phyloP scores from a whole-genome alignment of 2,113 vertebrate species.

The Blennius ocellaris region DNA sequence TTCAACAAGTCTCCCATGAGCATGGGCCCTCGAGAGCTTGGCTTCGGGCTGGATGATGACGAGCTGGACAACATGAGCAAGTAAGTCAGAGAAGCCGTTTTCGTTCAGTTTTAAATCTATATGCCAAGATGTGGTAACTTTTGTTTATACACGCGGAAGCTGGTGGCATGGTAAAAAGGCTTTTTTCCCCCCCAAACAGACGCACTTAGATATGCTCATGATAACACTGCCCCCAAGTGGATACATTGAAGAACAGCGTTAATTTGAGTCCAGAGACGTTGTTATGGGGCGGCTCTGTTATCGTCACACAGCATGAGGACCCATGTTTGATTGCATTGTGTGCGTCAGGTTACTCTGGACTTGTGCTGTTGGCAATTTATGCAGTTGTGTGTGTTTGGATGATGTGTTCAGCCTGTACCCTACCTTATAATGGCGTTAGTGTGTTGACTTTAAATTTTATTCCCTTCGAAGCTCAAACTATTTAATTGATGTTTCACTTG shows the following conservation, averaged over 20 bases:
- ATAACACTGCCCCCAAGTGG: conserved; percentile 82
- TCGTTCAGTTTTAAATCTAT: conserved; percentile 9
- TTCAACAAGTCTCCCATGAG: conserved; percentile 72
- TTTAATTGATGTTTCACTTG: no score
- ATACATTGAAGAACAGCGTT: conserved; percentile 1
- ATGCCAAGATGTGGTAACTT: conserved; percentile 11
- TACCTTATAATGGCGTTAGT: no score
- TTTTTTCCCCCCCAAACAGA: conserved; percentile 6
- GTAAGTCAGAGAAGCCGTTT: conserved; percentile 59
- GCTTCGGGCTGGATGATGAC: conserved; percentile 77
- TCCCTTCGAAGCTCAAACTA: no score
- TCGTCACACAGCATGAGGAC: no score
- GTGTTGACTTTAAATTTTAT: no score
- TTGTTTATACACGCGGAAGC: conserved; percentile 7
- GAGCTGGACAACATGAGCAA: conserved; percentile 84
- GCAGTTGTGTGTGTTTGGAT: no score
- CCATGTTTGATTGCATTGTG: no score
- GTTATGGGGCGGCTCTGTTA: no score
- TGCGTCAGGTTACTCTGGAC: no score
- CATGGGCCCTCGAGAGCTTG: conserved; percentile 69
- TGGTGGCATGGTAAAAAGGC: conserved; percentile 2
- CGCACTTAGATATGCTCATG: conserved; percentile 27
- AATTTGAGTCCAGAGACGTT: no score
- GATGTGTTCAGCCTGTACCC: no score
- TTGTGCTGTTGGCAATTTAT: no score